Evolutionary conservation across 2,888 invertebrate genomes (phyloP), one percentile per base, ranked within the genome.

Genomic region (Eupithecia insigniata): DNA sequence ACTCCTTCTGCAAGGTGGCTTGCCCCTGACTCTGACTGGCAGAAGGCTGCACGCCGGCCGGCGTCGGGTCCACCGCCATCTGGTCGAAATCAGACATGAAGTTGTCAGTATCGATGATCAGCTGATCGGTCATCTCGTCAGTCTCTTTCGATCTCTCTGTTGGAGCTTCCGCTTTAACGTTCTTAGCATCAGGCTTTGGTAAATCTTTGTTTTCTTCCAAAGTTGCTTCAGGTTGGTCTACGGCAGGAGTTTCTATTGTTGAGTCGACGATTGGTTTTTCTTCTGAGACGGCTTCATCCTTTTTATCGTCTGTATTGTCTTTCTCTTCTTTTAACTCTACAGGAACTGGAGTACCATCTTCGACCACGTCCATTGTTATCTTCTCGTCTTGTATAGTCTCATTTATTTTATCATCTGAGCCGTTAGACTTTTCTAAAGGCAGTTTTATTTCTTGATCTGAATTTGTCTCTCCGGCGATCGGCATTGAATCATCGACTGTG

Each of bases 1-100:
- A 98, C 90, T 99, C 99, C 83, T 98, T 98, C 85, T 97, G 97
- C 73, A 94, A 87, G 28, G 90, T 89, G 36, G 86, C 82, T 78
- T 89, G 91, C 16, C 85, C 89, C 78, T 87, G 92, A 72, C 90
- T 89, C 71, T 92, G 90, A 71, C 84, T 90, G 22, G 81, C 85
- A 36, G 85, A 74, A 2, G 84, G 77, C 2, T 80, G 86, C 18
- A 84, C 69, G 14, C 92, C 94, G 34, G 93, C 85, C 0, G 93
- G 92, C 22, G 90, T 87, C 4, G 93, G 93, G 51, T 92, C 92
- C 60, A 91, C 90, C 18, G 92, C 91, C 70, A 95, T 94, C 77
- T 93, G 95, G 71, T 95, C 95, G 18, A 95, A 85, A 67, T 96
- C 95, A 0, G 94, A 90, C 72, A 95, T 91, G 32, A 95, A 92